Conservation (phyloP, 2,113 vertebrate genomes). For the rat (Rattus norvegicus) region GRCr8 NC_086032.1:17371001-17371500, state of each 20-base stretch:
- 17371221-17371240: neutral
- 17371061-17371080: neutral
- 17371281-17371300: neutral
- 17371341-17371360: neutral
- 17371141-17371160: neutral
- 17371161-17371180: neutral
- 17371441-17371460: neutral
- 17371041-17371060: neutral
- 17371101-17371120: neutral
- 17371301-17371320: neutral
- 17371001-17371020: neutral
- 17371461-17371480: neutral
- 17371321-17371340: neutral
- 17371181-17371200: neutral
- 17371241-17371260: neutral
- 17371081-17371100: neutral
- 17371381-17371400: neutral
- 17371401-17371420: neutral
- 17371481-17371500: constrained; percentile 3
- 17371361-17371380: neutral
- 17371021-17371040: neutral
- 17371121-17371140: neutral
- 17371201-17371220: neutral
- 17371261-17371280: neutral
- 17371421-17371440: neutral